Percentiles rank a stretch among this genome's conserved stretches.
These are phyloP conservation scores for Eurypyga helias DNA, from an alignment of 2,113 vertebrate species.

Conservation along the genomic window DNA sequence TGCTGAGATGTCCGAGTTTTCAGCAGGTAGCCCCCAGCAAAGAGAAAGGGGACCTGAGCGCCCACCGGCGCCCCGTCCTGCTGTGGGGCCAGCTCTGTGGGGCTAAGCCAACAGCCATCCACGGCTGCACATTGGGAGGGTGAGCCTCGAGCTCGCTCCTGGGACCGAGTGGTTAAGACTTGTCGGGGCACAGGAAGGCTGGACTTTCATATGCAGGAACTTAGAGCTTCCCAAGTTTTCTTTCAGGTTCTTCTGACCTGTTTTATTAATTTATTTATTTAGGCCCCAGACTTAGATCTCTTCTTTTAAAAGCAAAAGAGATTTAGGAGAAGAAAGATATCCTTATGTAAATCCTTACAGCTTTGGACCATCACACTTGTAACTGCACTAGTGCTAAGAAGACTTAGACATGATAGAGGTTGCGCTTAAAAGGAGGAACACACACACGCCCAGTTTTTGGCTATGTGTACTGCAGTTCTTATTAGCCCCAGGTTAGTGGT, in stretches of 20 bases:
- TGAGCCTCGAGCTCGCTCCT: accelerated
- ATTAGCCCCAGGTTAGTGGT: background rate
- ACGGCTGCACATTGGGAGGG: accelerated
- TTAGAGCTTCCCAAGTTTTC: background rate
- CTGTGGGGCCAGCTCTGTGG: background rate
- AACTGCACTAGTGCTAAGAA: background rate
- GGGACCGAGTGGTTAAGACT: accelerated
- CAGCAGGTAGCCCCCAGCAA: accelerated
- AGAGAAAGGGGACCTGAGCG: background rate
- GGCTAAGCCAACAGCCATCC: background rate
- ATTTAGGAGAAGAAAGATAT: background rate
- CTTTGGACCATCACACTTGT: background rate
- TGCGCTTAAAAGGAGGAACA: background rate
- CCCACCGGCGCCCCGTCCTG: accelerated
- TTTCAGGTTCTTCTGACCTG: background rate
- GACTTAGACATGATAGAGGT: background rate
- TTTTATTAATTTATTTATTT: background rate
- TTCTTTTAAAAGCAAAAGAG: background rate
- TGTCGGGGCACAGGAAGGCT: background rate
- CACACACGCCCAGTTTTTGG: accelerated
- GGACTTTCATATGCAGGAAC: accelerated
- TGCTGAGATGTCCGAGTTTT: background rate
- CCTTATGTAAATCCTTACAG: background rate
- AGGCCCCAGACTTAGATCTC: background rate
- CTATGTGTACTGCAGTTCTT: background rate